phyloP scores from a whole-genome alignment of 2,113 vertebrate genomes.

The Brachypteracias leptosomus region DNA sequence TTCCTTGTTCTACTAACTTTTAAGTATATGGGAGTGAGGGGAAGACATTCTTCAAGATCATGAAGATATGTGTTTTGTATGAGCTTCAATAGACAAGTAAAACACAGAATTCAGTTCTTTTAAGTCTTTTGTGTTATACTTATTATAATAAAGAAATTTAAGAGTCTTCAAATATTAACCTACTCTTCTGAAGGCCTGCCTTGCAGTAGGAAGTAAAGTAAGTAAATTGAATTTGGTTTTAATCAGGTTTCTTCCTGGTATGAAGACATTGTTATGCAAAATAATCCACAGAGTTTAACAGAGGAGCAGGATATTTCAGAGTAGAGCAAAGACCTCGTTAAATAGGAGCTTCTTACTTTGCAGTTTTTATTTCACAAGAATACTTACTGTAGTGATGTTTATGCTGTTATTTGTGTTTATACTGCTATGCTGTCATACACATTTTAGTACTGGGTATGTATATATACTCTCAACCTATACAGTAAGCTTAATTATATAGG shows the following conservation, averaged over 20 bases:
- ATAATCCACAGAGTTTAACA: not conserved
- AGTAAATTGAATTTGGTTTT: not conserved
- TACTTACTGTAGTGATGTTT: not conserved
- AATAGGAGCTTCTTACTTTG: not conserved
- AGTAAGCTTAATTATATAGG: not conserved
- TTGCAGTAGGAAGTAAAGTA: not conserved
- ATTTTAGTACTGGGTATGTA: not conserved
- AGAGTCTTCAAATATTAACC: not conserved
- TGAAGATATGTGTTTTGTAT: not conserved
- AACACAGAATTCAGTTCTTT: not conserved
- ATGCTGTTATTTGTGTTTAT: not conserved
- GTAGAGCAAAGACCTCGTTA: not conserved
- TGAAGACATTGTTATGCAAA: not conserved
- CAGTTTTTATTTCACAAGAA: not conserved
- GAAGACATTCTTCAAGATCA: not conserved
- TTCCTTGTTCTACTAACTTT: not conserved
- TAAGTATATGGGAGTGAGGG: not conserved
- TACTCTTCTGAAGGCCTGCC: not conserved
- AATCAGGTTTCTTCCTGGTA: constrained; percentile 1
- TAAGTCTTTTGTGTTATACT: not conserved
- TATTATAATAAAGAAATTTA: not conserved
- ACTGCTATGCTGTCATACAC: not conserved
- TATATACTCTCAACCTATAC: not conserved
- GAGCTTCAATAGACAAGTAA: not conserved
- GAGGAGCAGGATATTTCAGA: not conserved